Percentiles rank a stretch among this genome's conserved stretches.
Conservation (phyloP, 2,113 vertebrate genomes). For the Pelodiscus sinensis region DNA sequence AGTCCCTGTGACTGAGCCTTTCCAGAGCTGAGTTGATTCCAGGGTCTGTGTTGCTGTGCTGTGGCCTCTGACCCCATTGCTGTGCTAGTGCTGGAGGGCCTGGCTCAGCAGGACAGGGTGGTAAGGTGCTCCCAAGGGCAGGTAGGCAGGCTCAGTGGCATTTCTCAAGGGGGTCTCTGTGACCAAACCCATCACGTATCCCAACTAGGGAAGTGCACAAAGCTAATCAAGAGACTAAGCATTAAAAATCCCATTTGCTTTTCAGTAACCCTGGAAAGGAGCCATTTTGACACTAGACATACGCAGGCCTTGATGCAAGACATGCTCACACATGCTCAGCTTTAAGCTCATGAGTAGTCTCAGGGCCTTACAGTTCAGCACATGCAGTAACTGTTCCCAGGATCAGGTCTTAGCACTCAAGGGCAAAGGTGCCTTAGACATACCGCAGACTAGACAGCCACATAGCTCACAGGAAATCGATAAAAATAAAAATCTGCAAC, state of each 20-base stretch:
- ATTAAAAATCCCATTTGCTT: background rate
- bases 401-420: background rate
- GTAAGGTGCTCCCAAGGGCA: too few species aligned
- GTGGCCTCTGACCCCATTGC: too few species aligned
- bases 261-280: background rate
- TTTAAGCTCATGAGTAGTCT: background rate
- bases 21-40: too few species aligned
- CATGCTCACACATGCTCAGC: fast-evolving
- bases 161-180: too few species aligned
- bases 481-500: background rate
- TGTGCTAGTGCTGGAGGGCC: too few species aligned
- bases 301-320: background rate
- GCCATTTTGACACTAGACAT: background rate
- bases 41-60: too few species aligned
- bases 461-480: background rate
- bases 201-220: background rate
- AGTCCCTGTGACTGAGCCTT: too few species aligned
- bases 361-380: background rate
- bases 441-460: background rate
- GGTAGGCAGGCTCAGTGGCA: too few species aligned
- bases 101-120: too few species aligned
- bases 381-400: background rate
- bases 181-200: too few species aligned
- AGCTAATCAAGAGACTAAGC: background rate
- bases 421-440: fast-evolving